Conservation (phyloP, 2,113 vertebrate genomes). For the Xenopus borealis region DNA sequence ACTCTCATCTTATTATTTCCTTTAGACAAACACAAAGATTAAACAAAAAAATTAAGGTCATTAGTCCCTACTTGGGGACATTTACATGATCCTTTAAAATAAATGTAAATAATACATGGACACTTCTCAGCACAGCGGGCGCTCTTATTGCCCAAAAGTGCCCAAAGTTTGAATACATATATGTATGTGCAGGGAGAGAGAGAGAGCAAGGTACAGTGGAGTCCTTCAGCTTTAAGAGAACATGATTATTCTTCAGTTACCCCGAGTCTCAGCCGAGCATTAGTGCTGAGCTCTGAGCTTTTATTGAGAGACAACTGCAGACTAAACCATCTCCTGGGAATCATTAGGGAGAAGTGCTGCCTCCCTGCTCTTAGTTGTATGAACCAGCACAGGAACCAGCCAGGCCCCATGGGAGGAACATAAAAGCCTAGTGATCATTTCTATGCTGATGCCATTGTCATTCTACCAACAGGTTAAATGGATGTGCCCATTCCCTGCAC, state of each 20-base stretch:
- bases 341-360: background rate
- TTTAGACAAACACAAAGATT: too few species aligned
- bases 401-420: background rate
- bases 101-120: too few species aligned
- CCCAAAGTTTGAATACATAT: too few species aligned
- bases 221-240: too few species aligned
- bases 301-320: background rate
- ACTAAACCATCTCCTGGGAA: background rate
- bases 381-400: background rate
- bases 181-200: too few species aligned
- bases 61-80: too few species aligned
- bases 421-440: background rate
- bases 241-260: background rate
- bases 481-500: background rate
- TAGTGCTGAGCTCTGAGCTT: background rate
- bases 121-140: too few species aligned
- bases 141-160: too few species aligned
- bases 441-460: background rate
- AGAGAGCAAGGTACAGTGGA: too few species aligned
- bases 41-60: too few species aligned
- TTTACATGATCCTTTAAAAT: too few species aligned
- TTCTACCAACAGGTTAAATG: conserved; percentile 5
- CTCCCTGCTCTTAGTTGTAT: background rate
- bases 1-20: too few species aligned
- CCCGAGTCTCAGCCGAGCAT: background rate